Percentiles rank a stretch among this genome's conserved stretches.
These are phyloP conservation scores for Platyscapa corneri DNA, from an alignment of 1,140 invertebrate genomes.

Conservation along the genomic window DNA sequence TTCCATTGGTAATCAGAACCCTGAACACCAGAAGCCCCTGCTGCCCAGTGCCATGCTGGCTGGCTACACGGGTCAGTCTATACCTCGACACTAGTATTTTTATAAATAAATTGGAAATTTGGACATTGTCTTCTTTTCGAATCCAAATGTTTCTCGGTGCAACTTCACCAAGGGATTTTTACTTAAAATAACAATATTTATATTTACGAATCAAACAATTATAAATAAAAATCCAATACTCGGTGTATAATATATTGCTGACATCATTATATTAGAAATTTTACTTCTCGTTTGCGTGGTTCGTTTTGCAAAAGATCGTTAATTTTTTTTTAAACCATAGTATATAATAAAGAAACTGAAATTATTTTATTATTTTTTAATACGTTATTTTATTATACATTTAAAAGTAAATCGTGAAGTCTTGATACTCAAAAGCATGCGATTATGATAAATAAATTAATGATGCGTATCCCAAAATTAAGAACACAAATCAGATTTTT, in stretches of 20 bases:
- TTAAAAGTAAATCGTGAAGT: too few species aligned
- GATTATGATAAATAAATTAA: too few species aligned
- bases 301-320: too few species aligned
- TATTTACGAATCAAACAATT: not conserved
- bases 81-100: not conserved
- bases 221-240: not conserved
- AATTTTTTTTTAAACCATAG: too few species aligned
- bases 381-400: too few species aligned
- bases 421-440: too few species aligned
- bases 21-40: conserved; percentile 81
- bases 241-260: not conserved
- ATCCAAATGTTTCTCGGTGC: too few species aligned
- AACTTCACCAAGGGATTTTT: not conserved
- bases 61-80: conserved; percentile 79
- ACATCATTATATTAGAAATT: not conserved
- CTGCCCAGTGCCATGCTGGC: conserved; percentile 83
- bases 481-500: too few species aligned
- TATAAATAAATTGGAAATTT: too few species aligned
- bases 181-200: not conserved
- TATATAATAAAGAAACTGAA: too few species aligned
- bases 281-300: not conserved
- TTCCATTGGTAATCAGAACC: conserved; percentile 70
- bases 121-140: not conserved
- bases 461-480: too few species aligned
- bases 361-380: too few species aligned